Percentiles rank a stretch among this genome's conserved stretches.
phyloP scores from a whole-genome alignment of 2,888 invertebrate genomes.

The Argynnis bischoffii region DNA sequence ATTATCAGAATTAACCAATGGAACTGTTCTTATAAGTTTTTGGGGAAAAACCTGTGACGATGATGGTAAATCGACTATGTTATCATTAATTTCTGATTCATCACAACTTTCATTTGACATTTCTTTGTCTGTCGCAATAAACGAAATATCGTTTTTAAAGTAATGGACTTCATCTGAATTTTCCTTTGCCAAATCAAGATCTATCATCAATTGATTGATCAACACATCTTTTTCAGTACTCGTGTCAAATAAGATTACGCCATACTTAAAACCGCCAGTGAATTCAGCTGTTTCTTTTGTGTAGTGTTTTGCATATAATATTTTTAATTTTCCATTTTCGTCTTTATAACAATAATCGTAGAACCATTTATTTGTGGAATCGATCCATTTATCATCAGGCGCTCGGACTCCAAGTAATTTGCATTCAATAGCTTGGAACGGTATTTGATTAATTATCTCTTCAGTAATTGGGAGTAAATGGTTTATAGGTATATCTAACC shows the following conservation, averaged over 20 bases:
- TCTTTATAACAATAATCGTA: conserved; percentile 70
- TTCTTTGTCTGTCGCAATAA: conserved; percentile 19
- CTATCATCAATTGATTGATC: conserved; percentile 76
- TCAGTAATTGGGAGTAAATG: conserved; percentile 76
- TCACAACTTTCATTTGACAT: no score
- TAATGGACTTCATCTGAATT: conserved; percentile 54
- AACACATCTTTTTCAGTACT: conserved; percentile 61
- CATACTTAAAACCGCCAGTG: conserved; percentile 75
- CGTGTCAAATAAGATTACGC: conserved; percentile 75
- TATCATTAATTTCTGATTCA: conserved; percentile 41
- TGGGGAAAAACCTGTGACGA: conserved; percentile 41
- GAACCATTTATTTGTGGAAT: conserved; percentile 77
- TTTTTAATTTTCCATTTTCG: conserved; percentile 60
- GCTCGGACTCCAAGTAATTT: conserved; percentile 79
- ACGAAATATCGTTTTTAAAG: conserved; percentile 46
- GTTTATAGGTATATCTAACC: conserved; percentile 59
- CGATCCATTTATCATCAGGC: conserved; percentile 72
- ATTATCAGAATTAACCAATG: conserved; percentile 56
- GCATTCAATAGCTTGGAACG: conserved; percentile 86
- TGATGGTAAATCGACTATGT: conserved; percentile 39
- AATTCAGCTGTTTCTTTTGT: conserved; percentile 60
- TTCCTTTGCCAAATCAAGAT: conserved; percentile 71
- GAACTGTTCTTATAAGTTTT: conserved; percentile 56
- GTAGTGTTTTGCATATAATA: conserved; percentile 68
- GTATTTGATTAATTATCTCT: conserved; percentile 75